A percentile compares a stretch with the other conserved stretches of the same genome.
Conservation (phyloP, 2,113 vertebrate genomes). For the Tragulus kanchil region DNA sequence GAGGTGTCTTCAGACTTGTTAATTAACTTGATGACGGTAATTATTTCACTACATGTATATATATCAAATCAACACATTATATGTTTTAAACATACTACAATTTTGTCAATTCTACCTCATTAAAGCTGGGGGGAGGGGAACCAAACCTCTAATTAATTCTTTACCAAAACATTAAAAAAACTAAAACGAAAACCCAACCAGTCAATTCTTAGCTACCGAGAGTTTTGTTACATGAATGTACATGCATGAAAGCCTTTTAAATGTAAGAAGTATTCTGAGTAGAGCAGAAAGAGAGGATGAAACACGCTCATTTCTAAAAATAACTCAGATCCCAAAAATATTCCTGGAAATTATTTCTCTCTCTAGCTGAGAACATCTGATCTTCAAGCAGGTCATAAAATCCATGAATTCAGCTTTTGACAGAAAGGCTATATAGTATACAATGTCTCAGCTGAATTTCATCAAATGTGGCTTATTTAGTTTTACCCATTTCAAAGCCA, state of each 20-base stretch:
- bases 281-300: slow-evolving; percentile 42
- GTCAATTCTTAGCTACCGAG: slow-evolving; percentile 1
- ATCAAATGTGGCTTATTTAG: slow-evolving; percentile 37
- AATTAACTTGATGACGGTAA: not conserved
- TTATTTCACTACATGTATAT: not conserved
- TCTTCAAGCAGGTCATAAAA: slow-evolving; percentile 70
- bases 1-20: not conserved
- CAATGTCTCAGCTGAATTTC: slow-evolving; percentile 47
- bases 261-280: slow-evolving; percentile 34
- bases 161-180: slow-evolving; percentile 35
- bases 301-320: slow-evolving; percentile 69
- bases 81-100: not conserved
- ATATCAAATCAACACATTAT: not conserved
- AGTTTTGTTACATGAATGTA: not conserved
- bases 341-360: slow-evolving; percentile 64
- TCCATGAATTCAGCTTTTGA: slow-evolving; percentile 51
- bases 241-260: slow-evolving; percentile 41
- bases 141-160: slow-evolving; percentile 6
- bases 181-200: slow-evolving; percentile 6
- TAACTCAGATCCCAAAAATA: slow-evolving; percentile 70
- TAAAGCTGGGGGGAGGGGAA: not conserved
- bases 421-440: slow-evolving; percentile 17
- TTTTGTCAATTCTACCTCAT: not conserved
- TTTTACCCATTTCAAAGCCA: slow-evolving; percentile 62
- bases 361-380: slow-evolving; percentile 61